phyloP scores from a whole-genome alignment of 2,113 vertebrate species.

The Phodopus roborovskii region DNA sequence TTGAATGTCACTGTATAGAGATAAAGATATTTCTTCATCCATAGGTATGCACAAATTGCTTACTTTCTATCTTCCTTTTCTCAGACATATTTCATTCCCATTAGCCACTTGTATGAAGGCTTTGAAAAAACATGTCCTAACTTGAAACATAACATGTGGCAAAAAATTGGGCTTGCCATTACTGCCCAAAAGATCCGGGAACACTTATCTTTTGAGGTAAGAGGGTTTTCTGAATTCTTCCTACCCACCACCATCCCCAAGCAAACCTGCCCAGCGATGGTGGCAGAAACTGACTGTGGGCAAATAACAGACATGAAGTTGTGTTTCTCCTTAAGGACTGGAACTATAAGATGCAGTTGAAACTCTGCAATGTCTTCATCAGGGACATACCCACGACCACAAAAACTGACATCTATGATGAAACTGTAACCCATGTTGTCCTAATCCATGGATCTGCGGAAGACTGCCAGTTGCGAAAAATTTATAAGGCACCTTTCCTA shows the following conservation, averaged over 20 bases:
- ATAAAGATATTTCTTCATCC: slow-evolving; percentile 1
- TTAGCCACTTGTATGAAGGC: slow-evolving; percentile 73
- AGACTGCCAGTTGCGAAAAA: slow-evolving; percentile 78
- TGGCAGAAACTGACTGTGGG: slow-evolving; percentile 14
- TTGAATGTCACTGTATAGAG: not conserved
- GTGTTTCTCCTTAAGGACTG: slow-evolving; percentile 77
- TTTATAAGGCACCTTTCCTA: slow-evolving; percentile 80
- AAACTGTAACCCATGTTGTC: slow-evolving; percentile 78
- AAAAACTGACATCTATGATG: slow-evolving; percentile 81
- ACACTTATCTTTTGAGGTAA: slow-evolving; percentile 83
- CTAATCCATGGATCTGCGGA: slow-evolving; percentile 82
- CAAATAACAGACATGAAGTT: not conserved
- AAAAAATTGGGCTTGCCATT: slow-evolving; percentile 80
- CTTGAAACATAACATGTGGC: slow-evolving; percentile 84
- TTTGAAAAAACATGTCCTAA: slow-evolving; percentile 76
- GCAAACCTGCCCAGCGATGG: not conserved
- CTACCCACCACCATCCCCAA: not conserved
- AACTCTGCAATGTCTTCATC: slow-evolving; percentile 77
- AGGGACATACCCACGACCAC: slow-evolving; percentile 76
- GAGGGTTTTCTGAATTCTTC: slow-evolving; percentile 5
- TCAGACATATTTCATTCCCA: slow-evolving; percentile 84
- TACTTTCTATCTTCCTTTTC: slow-evolving; percentile 38
- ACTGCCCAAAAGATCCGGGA: slow-evolving; percentile 80
- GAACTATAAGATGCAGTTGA: slow-evolving; percentile 80
- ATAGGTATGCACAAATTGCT: slow-evolving; percentile 12